Evolutionary conservation across 1,140 invertebrate species (phyloP).

Genomic region (Ooceraea biroi): DNA sequence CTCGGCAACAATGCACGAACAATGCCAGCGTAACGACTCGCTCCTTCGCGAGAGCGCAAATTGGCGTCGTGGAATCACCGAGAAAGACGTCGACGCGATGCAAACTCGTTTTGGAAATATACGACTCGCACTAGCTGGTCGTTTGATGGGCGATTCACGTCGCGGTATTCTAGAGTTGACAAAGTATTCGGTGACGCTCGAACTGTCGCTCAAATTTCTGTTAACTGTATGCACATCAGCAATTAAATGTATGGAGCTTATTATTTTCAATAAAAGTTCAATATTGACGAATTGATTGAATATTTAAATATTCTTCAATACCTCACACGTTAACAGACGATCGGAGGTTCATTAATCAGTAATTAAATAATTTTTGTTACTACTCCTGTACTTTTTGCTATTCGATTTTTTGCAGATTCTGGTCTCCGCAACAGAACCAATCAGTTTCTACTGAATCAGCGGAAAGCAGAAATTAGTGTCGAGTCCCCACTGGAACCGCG

Average conservation of each 20-base stretch:
- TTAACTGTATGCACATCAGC: not conserved
- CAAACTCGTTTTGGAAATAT: conserved; percentile 37
- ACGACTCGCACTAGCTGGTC: not conserved
- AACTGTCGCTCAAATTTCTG: not conserved
- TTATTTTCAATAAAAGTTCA: not conserved
- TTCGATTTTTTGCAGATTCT: not conserved
- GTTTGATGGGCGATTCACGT: conserved; percentile 38
- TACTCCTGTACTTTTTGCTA: not conserved
- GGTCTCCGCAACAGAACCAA: not conserved
- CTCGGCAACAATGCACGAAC: conserved; percentile 71
- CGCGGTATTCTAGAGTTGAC: not conserved
- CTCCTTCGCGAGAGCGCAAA: conserved; percentile 48
- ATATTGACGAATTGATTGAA: not conserved
- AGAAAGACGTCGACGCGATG: conserved; percentile 11
- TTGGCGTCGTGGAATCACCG: conserved; percentile 43
- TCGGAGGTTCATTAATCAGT: too few species aligned
- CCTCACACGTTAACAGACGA: too few species aligned
- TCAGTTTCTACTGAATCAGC: not conserved
- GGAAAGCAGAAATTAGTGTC: not conserved
- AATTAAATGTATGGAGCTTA: not conserved
- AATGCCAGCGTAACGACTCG: conserved; percentile 82
- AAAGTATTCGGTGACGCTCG: not conserved
- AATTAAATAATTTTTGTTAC: not conserved
- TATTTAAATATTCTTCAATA: too few species aligned
- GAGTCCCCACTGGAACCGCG: not conserved